Conservation (phyloP, 2,797 vertebrate species). For the Lepilemur septentrionalis region DNA sequence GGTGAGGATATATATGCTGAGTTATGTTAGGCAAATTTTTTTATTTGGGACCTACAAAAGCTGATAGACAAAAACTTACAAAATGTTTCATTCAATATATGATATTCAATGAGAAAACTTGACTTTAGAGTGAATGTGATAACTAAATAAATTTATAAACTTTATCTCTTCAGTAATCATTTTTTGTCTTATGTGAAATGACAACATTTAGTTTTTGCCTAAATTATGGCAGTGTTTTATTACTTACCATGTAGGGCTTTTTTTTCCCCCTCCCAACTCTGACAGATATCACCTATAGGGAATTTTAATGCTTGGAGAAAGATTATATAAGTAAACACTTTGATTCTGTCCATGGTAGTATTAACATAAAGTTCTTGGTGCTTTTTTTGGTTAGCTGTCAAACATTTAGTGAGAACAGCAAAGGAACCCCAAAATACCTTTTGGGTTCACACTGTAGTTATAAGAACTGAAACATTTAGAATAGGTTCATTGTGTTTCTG, state of each 20-base stretch:
- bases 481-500: background rate
- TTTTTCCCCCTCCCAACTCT: background rate
- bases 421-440: background rate
- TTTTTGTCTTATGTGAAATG: constrained; percentile 16
- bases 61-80: background rate
- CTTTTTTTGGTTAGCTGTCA: constrained; percentile 29
- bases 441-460: background rate
- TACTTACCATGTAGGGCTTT: background rate
- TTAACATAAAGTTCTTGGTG: background rate
- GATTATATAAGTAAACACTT: constrained; percentile 5
- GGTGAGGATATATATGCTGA: background rate
- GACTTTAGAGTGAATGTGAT: background rate
- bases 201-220: constrained; percentile 44
- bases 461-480: background rate
- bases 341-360: background rate
- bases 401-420: background rate
- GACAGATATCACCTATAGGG: background rate
- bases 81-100: background rate
- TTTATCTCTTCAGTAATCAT: background rate
- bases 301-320: constrained; percentile 34
- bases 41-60: background rate
- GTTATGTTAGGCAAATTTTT: background rate
- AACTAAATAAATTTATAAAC: background rate
- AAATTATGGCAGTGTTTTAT: background rate
- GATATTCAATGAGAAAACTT: background rate